Percentiles rank a stretch among this genome's conserved stretches.
Evolutionary conservation across 1,140 invertebrate genomes (phyloP).

Genomic region (Berghia stephanieae): DNA sequence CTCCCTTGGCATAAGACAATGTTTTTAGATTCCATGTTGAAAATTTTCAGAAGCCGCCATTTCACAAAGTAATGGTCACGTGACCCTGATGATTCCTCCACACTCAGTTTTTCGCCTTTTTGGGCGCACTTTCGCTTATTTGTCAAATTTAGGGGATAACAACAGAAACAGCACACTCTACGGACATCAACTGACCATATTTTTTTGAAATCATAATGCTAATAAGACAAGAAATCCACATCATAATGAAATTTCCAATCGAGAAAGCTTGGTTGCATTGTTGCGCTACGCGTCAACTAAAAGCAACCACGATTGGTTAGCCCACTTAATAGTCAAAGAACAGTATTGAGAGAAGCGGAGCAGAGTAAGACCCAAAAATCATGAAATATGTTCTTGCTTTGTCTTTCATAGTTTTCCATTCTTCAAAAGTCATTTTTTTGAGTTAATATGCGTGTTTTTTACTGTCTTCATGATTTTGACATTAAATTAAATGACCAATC

Average conservation of each 20-base stretch:
- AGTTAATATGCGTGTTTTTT: too few species aligned
- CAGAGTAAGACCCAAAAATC: too few species aligned
- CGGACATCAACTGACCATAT: too few species aligned
- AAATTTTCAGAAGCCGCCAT: slow-evolving; percentile 68
- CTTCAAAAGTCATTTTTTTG: too few species aligned
- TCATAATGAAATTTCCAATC: slow-evolving; percentile 32
- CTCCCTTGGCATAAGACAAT: slow-evolving; percentile 32
- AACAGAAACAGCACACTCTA: not conserved
- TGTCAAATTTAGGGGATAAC: not conserved
- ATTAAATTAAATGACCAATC: too few species aligned
- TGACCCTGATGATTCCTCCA: slow-evolving; percentile 56
- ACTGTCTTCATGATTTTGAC: too few species aligned
- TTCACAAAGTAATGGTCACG: slow-evolving; percentile 64
- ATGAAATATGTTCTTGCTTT: too few species aligned
- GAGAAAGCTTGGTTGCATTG: slow-evolving; percentile 26
- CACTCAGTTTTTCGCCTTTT: slow-evolving; percentile 30
- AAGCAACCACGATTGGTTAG: slow-evolving; percentile 35
- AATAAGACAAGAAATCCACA: not conserved
- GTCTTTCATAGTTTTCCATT: too few species aligned
- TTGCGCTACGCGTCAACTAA: slow-evolving; percentile 21
- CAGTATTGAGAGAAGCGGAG: too few species aligned
- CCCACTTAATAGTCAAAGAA: slow-evolving; percentile 31
- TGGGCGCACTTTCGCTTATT: too few species aligned
- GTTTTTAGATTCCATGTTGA: slow-evolving; percentile 64
- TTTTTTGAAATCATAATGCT: not conserved